Percentiles rank a stretch among this genome's conserved stretches.
These are phyloP conservation scores for Paratrypauchen microcephalus DNA, from an alignment of 2,797 vertebrate genomes.

Conservation along the genomic window DNA sequence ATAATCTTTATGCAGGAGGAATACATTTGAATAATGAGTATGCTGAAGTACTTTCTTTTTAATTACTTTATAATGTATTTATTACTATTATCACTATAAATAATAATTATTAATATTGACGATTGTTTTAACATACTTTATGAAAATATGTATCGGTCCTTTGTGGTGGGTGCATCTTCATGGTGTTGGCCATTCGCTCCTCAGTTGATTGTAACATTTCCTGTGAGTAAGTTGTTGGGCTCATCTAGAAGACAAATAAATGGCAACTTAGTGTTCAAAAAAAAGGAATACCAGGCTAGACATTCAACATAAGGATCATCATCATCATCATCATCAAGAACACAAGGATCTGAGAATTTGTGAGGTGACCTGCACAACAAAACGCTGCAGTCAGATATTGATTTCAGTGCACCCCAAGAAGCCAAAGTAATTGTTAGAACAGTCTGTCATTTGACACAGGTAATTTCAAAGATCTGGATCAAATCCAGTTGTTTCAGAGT, in stretches of 20 bases:
- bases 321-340: neutral
- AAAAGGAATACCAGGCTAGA: neutral
- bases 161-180: constrained; percentile 13
- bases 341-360: neutral
- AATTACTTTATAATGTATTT: neutral
- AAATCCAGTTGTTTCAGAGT: constrained; percentile 7
- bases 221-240: constrained; percentile 83
- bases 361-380: neutral
- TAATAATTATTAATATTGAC: neutral
- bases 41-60: constrained; percentile 17
- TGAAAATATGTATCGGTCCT: constrained; percentile 71
- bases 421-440: constrained; percentile 43
- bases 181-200: constrained; percentile 75
- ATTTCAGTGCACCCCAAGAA: constrained; percentile 22
- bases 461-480: constrained; percentile 27
- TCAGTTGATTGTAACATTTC: constrained; percentile 84
- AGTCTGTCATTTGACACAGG: constrained; percentile 39
- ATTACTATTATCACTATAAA: neutral
- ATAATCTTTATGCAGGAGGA: constrained; percentile 22
- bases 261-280: neutral
- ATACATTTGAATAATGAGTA: constrained; percentile 1
- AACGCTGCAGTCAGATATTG: neutral
- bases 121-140: constrained; percentile 74
- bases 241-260: constrained; percentile 76
- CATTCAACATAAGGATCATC: neutral